phyloP scores from a whole-genome alignment of 1,140 invertebrate species.

The Halesus radiatus region DNA sequence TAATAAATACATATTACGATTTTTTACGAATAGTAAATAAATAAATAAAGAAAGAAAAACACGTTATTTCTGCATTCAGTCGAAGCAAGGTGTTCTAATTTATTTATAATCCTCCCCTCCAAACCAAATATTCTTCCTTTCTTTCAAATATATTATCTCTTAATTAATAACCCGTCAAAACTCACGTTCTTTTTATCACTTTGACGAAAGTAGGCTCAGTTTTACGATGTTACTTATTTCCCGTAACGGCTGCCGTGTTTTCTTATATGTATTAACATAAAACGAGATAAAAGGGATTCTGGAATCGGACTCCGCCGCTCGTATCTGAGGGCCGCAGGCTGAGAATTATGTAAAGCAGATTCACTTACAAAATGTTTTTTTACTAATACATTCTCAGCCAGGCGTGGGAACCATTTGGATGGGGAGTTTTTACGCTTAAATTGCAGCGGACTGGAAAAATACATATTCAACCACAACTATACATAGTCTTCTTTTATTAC shows the following conservation, averaged over 20 bases:
- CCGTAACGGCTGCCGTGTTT: neutral
- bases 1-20: no score
- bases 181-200: neutral
- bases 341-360: conserved; percentile 4
- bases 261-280: conserved; percentile 5
- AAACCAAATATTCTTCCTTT: no score
- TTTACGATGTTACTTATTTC: conserved; percentile 4
- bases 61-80: no score
- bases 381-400: neutral
- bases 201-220: conserved; percentile 1
- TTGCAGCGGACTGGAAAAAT: no score
- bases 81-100: no score
- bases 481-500: no score
- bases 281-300: neutral
- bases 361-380: conserved; percentile 5
- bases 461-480: no score
- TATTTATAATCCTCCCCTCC: no score
- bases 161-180: neutral
- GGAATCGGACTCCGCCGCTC: neutral
- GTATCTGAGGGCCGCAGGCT: conserved; percentile 1
- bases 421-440: no score
- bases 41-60: no score
- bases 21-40: no score
- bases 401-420: neutral
- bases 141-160: neutral